Evolutionary conservation across 2,888 invertebrate species (phyloP), one percentile per base, ranked within the genome.

Genomic region (Biston stratarius): DNA sequence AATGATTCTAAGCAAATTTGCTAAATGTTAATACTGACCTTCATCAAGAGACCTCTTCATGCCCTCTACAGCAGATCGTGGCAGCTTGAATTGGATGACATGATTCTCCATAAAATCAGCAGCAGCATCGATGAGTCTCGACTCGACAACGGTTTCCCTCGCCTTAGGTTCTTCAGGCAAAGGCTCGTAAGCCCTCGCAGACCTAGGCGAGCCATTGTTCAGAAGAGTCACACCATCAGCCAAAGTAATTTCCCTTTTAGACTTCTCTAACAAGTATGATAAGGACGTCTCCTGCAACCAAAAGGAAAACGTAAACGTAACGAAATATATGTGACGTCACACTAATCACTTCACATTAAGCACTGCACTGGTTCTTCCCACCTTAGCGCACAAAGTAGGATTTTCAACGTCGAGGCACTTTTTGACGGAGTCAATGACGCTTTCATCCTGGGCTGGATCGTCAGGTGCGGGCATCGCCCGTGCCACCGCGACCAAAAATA

Each of bases 1-100:
- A 0, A 1, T 33, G 2, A 33, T 52, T 34, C n/a, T 49, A 49
- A 49, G 12, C 14, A 14, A 3, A 14, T 5, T 8, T n/a, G 7
- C 6, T 14, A 40, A 10, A 14, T 9, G 42, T 9, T 8, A 15
- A 11, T n/a, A 69, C 70, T 77, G 94, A 97, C 97, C 97, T 96
- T 97, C 97, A 81, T 97, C 97, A 69, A 97, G 94, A 42, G 97
- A 96, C 70, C 96, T 95, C 85, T 96, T 96, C 94, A 97, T 95
- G 83, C 97, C 97, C 75, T 96, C 95, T 76, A 97, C 95, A 65
- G 96, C 95, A 49, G 96, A 95, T 70, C 96, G 95, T 44, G 97
- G 97, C 52, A 97, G 93, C 84, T 96, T 96, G 84, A 97, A 96
- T 87, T 97, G 97, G 74, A 97, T 94, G 42, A 97, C 97, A 87